phyloP scores from a whole-genome alignment of 2,113 vertebrate genomes.

The Equus przewalskii region DNA sequence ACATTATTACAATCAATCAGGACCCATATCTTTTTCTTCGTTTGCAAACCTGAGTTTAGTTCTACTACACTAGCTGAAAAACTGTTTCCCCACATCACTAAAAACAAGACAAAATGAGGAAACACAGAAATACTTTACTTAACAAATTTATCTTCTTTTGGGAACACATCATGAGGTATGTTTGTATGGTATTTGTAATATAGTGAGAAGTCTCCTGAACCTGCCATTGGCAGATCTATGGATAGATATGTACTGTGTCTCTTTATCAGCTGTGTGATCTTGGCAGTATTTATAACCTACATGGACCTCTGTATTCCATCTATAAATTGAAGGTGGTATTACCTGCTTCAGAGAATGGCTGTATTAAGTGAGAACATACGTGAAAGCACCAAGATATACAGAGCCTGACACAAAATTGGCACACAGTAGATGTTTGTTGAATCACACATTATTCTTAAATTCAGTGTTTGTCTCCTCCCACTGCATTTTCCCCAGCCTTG shows the following conservation, averaged over 20 bases:
- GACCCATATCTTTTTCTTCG: not conserved
- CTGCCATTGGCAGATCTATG: not conserved
- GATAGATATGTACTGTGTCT: not conserved
- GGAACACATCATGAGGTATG: not conserved
- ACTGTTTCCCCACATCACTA: not conserved
- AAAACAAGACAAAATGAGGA: not conserved
- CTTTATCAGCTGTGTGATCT: not conserved
- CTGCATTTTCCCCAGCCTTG: not conserved
- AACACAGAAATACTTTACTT: not conserved
- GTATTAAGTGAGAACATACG: not conserved
- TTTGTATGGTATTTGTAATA: not conserved
- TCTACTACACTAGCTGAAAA: not conserved
- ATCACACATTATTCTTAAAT: not conserved
- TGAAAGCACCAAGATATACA: not conserved
- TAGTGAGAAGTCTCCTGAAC: not conserved
- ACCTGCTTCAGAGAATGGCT: not conserved
- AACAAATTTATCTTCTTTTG: not conserved
- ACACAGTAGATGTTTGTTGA: not conserved
- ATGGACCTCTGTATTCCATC: too few relatives aligned
- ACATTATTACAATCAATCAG: not conserved
- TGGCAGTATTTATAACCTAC: not conserved
- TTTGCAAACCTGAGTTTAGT: not conserved
- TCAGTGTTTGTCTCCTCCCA: not conserved
- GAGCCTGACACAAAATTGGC: not conserved
- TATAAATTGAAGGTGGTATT: not conserved